Evolutionary conservation across 1,140 invertebrate genomes (phyloP), one percentile per base, ranked within the genome.

Genomic region (Drosophila bocqueti): DNA sequence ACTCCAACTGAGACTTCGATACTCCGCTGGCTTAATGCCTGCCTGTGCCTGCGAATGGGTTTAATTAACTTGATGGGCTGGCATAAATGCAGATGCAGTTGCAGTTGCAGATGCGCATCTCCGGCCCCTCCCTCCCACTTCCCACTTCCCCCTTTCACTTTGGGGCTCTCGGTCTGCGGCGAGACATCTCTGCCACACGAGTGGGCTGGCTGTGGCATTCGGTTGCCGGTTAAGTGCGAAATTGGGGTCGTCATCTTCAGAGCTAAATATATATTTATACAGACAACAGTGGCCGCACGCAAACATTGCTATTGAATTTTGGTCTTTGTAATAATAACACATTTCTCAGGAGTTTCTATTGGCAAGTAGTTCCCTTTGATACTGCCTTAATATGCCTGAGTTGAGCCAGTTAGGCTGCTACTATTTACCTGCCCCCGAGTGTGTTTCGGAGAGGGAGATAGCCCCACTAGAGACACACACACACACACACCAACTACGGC

Each of bases 231-330:
- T 83, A 84, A 84, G 81, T 80, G 76, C 81, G 49, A 80, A 83
- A 83, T 84, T 84, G 81, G 81, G 81, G 81, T 83, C 81, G 81
- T 80, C 79, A 54, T 55, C 61, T 45, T 57, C 60, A 42, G 63
- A 62, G 42, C 43, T 10, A 18, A 6, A 40, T 38, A 24, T 16
- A 36, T 6, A 34, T 47, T 24, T 55, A 16, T 24, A 16, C 0
- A 24, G 18, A 34, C 50, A 36, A 13, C 29, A 34, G 6, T 13
- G 21, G 21, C 4, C 21, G n/a, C 21, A 21, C 2, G 13, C 9
- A 24, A 55, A 16, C 8, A 24, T 10, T 38, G 11, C 21, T 38
- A 26, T 16, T 26, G 10, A 16, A 2, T 34, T 18, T n/a, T 10
- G 4, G 4, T 2, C 3, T 24, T 38, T 16, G 15, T 55, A 6